These are phyloP conservation scores for Anagyrus pseudococci DNA, from an alignment of 2,888 invertebrate species.

Conservation along the genomic window DNA sequence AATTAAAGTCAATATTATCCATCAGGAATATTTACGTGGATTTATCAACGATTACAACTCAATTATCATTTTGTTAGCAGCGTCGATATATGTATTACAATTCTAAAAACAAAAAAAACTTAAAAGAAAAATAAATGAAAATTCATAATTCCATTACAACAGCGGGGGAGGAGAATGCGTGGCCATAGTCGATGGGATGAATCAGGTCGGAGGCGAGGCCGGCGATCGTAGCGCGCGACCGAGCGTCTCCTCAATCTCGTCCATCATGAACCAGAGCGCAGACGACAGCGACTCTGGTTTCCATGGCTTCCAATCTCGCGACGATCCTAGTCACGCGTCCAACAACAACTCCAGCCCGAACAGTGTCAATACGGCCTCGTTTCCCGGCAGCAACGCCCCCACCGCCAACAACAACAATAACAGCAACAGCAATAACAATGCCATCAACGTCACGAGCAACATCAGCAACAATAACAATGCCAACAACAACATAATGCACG, in stretches of 20 bases:
- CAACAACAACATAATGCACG: conserved; percentile 37
- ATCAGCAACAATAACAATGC: conserved; percentile 47
- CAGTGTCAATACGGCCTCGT: conserved; percentile 55
- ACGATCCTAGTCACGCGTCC: conserved; percentile 57
- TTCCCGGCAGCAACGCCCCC: conserved; percentile 49
- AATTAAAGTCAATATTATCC: no score
- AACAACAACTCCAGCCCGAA: conserved; percentile 58
- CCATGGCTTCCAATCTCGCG: conserved; percentile 58
- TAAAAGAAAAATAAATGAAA: no score
- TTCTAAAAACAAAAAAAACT: no score
- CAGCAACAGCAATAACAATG: conserved; percentile 45
- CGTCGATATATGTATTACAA: no score
- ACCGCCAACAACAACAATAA: conserved; percentile 44
- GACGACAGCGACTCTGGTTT: conserved; percentile 63
- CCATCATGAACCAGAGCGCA: conserved; percentile 57
- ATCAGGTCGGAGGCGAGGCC: conserved; percentile 40
- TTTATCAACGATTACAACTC: no score
- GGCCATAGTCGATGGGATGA: conserved; percentile 47
- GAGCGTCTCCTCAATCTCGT: conserved; percentile 59
- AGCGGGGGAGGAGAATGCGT: conserved; percentile 43
- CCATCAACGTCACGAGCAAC: conserved; percentile 44
- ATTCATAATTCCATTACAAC: no score
- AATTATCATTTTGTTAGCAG: no score
- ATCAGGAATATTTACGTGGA: no score
- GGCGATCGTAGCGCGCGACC: conserved; percentile 56